Conservation (phyloP, 2,113 vertebrate genomes). For the Eclectus roratus region DNA sequence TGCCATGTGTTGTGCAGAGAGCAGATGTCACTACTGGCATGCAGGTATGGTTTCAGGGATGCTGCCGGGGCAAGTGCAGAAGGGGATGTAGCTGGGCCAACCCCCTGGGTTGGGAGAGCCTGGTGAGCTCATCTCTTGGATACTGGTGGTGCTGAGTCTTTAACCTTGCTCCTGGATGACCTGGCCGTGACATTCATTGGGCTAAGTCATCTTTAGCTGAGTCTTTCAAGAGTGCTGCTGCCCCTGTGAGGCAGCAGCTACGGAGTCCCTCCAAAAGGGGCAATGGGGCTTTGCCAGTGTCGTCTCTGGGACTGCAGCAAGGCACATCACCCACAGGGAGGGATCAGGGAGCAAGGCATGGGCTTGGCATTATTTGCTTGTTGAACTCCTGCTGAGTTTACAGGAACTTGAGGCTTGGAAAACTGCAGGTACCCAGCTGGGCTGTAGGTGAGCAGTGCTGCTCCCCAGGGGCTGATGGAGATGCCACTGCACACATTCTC, state of each 20-base stretch:
- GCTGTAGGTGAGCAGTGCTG: neutral
- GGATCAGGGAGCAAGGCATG: fast-evolving
- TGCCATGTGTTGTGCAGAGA: fast-evolving
- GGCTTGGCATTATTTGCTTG: neutral
- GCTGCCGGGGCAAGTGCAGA: neutral
- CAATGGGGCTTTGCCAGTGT: neutral
- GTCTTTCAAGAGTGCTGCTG: neutral
- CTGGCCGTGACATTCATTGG: fast-evolving
- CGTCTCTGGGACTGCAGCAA: neutral
- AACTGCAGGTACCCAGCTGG: neutral
- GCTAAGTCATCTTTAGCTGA: neutral
- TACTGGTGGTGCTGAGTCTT: neutral
- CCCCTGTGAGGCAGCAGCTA: neutral
- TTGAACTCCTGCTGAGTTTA: neutral
- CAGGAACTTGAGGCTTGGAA: neutral
- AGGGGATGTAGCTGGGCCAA: neutral
- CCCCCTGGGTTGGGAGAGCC: neutral
- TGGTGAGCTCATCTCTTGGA: neutral
- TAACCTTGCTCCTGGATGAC: neutral
- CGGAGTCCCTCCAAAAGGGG: neutral
- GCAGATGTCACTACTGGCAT: neutral
- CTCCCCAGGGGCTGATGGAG: neutral
- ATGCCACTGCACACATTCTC: neutral
- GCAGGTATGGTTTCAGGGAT: too few species aligned
- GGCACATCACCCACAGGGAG: fast-evolving